Conservation (phyloP, 2,888 invertebrate genomes). For the Carpatolechia fugitivella region DNA sequence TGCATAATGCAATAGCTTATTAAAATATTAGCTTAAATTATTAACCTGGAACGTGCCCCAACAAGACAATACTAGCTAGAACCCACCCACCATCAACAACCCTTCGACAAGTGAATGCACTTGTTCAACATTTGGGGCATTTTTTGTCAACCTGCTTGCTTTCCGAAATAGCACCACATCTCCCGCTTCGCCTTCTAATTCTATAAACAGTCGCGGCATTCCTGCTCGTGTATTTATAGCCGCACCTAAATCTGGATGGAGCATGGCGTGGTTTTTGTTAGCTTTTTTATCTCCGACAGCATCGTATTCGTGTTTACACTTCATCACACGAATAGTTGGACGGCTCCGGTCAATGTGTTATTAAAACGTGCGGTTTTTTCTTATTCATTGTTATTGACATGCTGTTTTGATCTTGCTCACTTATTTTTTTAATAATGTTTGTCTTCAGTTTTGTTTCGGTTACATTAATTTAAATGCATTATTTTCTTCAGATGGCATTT, state of each 20-base stretch:
- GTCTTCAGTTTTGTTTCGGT: no score
- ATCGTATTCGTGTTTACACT: not conserved
- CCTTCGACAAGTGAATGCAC: slow-evolving; percentile 14
- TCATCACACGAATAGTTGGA: not conserved
- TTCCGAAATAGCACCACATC: slow-evolving; percentile 47
- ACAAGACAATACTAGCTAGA: not conserved
- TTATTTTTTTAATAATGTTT: no score
- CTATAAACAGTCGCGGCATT: slow-evolving; percentile 74
- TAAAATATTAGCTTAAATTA: not conserved
- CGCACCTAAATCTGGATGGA: slow-evolving; percentile 63
- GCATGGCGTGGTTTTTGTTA: slow-evolving; percentile 31
- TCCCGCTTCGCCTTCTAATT: slow-evolving; percentile 61
- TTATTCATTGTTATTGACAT: no score
- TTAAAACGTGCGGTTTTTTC: no score
- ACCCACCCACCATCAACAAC: not conserved
- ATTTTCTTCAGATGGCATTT: not conserved
- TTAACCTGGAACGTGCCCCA: not conserved
- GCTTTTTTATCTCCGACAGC: slow-evolving; percentile 12
- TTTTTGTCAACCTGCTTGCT: slow-evolving; percentile 55
- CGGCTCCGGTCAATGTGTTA: not conserved
- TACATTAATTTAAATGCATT: no score
- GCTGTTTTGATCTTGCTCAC: no score
- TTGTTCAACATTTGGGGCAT: slow-evolving; percentile 16
- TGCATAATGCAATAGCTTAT: no score
- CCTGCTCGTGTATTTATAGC: slow-evolving; percentile 58